Evolutionary conservation across 2,888 invertebrate species (phyloP).

Genomic region (Pseudoips prasinana): DNA sequence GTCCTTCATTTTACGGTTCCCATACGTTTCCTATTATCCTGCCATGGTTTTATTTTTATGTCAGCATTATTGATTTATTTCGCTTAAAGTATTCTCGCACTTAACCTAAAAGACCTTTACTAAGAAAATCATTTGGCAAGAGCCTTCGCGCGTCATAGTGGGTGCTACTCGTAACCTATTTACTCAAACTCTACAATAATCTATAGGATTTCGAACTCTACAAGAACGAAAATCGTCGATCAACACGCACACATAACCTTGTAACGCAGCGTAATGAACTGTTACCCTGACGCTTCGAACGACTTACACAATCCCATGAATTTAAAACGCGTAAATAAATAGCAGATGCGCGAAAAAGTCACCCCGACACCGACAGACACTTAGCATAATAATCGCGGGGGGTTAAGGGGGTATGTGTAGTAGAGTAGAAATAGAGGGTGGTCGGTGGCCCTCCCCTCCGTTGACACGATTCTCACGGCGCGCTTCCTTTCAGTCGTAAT

Average conservation of each 20-base stretch:
- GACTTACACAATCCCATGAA: constrained; percentile 73
- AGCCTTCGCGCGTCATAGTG: constrained; percentile 64
- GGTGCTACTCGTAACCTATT: constrained; percentile 61
- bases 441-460: constrained; percentile 45
- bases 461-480: constrained; percentile 81
- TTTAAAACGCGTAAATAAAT: constrained; percentile 81
- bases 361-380: constrained; percentile 74
- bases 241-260: constrained; percentile 39
- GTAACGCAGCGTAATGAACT: constrained; percentile 70
- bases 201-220: constrained; percentile 25
- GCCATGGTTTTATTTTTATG: no score
- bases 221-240: constrained; percentile 42
- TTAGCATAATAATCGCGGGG: constrained; percentile 79
- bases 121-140: constrained; percentile 65
- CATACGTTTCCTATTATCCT: no score
- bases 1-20: no score
- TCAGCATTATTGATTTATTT: no score
- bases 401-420: constrained; percentile 33
- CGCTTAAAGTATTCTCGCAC: no score
- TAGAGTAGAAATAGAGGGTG: constrained; percentile 25
- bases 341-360: constrained; percentile 82
- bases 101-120: constrained; percentile 45
- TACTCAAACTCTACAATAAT: constrained; percentile 16
- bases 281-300: constrained; percentile 63
- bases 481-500: constrained; percentile 74